Percentiles rank a stretch among this genome's conserved stretches.
phyloP scores from a whole-genome alignment of 2,797 vertebrate species.

The Cyclura pinguis region DNA sequence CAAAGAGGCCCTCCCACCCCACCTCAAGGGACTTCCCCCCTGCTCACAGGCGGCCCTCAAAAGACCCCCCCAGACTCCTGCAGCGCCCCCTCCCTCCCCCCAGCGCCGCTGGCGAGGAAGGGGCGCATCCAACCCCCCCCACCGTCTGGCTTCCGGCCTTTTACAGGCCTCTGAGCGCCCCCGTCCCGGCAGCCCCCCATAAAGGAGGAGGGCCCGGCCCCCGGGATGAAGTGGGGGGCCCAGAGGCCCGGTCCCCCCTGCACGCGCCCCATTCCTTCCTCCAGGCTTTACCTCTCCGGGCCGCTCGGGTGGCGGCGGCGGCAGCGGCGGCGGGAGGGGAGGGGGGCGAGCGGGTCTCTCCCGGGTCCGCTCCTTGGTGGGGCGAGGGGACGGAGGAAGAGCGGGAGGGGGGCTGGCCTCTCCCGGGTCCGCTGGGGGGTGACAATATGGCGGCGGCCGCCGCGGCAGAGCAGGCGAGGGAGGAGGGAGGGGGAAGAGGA shows the following conservation, averaged over 20 bases:
- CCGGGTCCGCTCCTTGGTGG: not conserved
- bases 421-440: slow-evolving; percentile 35
- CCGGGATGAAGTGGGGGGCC: too few species aligned
- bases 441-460: slow-evolving; percentile 42
- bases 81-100: too few species aligned
- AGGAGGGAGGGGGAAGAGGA: not conserved
- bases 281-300: slow-evolving; percentile 22
- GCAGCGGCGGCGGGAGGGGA: not conserved
- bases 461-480: not conserved
- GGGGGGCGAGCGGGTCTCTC: not conserved
- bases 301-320: slow-evolving; percentile 19
- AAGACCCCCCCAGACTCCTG: too few species aligned
- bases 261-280: not conserved
- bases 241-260: not conserved
- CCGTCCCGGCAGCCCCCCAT: too few species aligned
- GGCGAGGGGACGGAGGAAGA: not conserved
- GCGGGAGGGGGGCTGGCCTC: slow-evolving; percentile 13
- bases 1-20: too few species aligned
- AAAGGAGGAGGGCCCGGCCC: too few species aligned
- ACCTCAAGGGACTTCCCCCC: not conserved
- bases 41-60: not conserved
- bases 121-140: too few species aligned
- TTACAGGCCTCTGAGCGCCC: too few species aligned
- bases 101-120: too few species aligned
- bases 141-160: too few species aligned